Conservation (phyloP, 2,888 invertebrate genomes). For the Empis stercorea region DNA sequence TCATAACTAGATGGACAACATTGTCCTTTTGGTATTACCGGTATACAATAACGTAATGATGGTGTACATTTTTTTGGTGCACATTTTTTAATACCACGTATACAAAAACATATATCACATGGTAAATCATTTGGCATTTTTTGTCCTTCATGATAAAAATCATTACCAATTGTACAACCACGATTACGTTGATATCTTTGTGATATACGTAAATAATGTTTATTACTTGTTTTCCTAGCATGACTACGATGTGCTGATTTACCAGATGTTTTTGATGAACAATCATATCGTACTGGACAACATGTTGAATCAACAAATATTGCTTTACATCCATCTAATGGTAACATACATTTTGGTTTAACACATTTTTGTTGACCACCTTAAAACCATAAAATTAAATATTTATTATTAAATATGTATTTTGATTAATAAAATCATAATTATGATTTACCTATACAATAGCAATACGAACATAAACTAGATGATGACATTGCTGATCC, state of each 20-base stretch:
- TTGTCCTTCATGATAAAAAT: constrained; percentile 55
- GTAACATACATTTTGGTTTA: constrained; percentile 63
- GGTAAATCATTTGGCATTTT: constrained; percentile 42
- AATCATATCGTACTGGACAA: constrained; percentile 73
- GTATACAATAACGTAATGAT: constrained; percentile 59
- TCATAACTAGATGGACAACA: constrained; percentile 78
- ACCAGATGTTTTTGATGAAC: constrained; percentile 33
- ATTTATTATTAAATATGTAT: not conserved
- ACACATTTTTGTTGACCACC: constrained; percentile 60
- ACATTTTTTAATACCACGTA: constrained; percentile 59
- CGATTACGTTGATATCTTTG: constrained; percentile 30
- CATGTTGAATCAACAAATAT: constrained; percentile 43
- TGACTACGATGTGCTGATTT: constrained; percentile 27
- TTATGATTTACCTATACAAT: constrained; percentile 47
- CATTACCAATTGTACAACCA: constrained; percentile 47
- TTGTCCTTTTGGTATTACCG: constrained; percentile 60
- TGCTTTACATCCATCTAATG: constrained; percentile 47
- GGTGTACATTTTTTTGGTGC: constrained; percentile 65
- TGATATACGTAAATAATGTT: constrained; percentile 30
- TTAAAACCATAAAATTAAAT: constrained; percentile 10
- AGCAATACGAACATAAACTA: constrained; percentile 75
- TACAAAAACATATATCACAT: constrained; percentile 72
- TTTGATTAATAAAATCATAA: too few species aligned
- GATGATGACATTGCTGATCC: constrained; percentile 66
- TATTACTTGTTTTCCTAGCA: constrained; percentile 28